Evolutionary conservation across 2,888 invertebrate species (phyloP).

Genomic region (Chironomus riparius): DNA sequence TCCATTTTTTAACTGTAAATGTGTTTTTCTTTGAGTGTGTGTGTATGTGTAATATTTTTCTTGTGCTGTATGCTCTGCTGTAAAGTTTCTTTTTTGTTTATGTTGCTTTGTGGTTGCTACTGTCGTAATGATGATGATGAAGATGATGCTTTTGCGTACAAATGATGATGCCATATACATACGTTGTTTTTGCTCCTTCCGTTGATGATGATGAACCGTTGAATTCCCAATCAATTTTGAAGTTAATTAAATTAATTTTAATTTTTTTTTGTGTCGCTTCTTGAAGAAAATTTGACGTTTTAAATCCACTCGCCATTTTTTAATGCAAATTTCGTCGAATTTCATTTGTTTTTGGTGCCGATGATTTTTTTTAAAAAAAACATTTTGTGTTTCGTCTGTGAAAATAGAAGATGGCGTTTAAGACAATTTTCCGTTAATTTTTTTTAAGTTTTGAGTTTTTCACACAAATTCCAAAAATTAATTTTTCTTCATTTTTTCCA

Average conservation of each 20-base stretch:
- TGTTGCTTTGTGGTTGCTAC: background rate
- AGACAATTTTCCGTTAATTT: conserved; percentile 6
- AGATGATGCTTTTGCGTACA: background rate
- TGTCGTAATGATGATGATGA: background rate
- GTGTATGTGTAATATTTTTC: no score
- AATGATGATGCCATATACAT: background rate
- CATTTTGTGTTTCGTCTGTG: conserved; percentile 10
- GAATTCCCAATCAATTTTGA: background rate
- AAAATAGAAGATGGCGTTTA: conserved; percentile 27
- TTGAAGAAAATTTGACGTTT: background rate
- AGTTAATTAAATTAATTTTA: background rate
- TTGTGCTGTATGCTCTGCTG: background rate
- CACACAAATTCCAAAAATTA: background rate
- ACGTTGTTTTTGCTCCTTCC: background rate
- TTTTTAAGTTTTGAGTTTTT: background rate
- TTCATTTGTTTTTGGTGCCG: background rate
- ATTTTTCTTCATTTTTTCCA: background rate
- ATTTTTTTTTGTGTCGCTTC: background rate
- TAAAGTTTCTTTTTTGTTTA: background rate
- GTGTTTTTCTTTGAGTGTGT: no score
- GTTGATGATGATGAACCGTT: background rate
- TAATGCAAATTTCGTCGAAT: background rate
- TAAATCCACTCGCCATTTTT: background rate
- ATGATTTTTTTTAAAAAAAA: background rate
- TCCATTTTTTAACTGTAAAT: no score